Conservation (phyloP, 2,113 vertebrate genomes). For the Salvelinus namaycush region DNA sequence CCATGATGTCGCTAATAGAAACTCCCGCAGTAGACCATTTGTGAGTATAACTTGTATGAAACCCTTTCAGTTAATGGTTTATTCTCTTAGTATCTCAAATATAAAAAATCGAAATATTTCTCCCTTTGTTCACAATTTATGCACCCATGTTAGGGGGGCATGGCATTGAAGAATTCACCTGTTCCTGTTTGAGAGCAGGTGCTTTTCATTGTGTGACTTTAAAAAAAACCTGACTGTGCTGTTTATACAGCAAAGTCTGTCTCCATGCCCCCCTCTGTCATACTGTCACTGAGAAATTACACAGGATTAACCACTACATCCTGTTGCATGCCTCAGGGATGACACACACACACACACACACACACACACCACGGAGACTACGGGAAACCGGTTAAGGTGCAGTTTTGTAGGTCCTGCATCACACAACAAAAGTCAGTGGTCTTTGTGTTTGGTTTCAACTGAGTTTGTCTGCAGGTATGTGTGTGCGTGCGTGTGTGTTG, state of each 20-base stretch:
- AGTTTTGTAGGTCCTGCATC: conserved; percentile 44
- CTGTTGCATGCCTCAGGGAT: conserved; percentile 36
- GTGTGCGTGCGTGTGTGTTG: neutral
- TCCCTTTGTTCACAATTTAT: neutral
- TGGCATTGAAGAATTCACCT: neutral
- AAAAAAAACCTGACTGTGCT: conserved; percentile 1
- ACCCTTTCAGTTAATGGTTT: neutral
- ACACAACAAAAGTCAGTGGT: conserved; percentile 38
- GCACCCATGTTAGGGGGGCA: neutral
- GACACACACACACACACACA: conserved; percentile 30
- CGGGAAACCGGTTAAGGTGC: conserved; percentile 59
- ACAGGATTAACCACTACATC: conserved; percentile 1
- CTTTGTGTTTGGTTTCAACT: conserved; percentile 53
- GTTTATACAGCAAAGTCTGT: conserved; percentile 39
- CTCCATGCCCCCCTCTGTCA: neutral
- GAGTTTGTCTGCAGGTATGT: conserved; percentile 55
- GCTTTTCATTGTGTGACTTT: neutral
- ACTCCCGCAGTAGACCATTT: conserved; percentile 21
- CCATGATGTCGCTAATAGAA: neutral
- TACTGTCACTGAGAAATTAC: conserved; percentile 10
- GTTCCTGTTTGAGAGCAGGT: neutral
- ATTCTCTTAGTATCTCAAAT: neutral
- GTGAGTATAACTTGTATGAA: conserved; percentile 33
- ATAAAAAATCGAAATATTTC: neutral
- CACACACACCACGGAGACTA: neutral